Conservation (phyloP, 2,797 vertebrate species). For the Myotis planiceps region DNA sequence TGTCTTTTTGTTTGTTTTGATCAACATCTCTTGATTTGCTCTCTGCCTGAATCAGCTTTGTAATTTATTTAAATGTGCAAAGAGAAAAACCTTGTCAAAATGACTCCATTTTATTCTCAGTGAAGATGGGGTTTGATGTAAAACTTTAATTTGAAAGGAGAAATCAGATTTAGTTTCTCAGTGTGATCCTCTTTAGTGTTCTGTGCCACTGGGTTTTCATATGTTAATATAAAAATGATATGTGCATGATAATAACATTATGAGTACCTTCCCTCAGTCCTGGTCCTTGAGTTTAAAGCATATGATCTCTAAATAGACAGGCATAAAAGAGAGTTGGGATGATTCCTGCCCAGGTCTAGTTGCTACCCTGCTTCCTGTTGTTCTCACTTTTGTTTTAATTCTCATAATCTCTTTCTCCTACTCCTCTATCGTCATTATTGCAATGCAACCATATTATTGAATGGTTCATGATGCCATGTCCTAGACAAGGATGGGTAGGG, state of each 20-base stretch:
- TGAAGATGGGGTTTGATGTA: conserved; percentile 54
- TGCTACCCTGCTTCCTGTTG: background rate
- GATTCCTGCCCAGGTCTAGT: background rate
- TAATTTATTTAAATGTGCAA: conserved; percentile 55
- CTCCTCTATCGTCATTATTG: background rate
- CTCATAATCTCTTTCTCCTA: background rate
- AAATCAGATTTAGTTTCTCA: conserved; percentile 51
- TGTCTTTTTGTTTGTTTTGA: conserved; percentile 56
- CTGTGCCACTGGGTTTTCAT: conserved; percentile 22
- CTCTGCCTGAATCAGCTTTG: background rate
- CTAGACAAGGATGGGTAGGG: background rate
- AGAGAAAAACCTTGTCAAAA: conserved; percentile 43
- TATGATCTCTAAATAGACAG: background rate
- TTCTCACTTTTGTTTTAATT: background rate
- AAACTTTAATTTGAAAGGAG: conserved; percentile 65
- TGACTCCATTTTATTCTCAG: conserved; percentile 41
- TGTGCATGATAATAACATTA: background rate
- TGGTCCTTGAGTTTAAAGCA: background rate
- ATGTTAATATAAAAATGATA: conserved; percentile 28
- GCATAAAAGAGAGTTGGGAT: background rate
- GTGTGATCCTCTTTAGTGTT: conserved; percentile 49
- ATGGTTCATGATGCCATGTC: background rate
- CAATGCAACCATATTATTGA: background rate
- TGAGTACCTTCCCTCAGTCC: background rate
- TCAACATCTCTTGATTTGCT: conserved; percentile 48